Base-by-base conservation (phyloP, 2,113 vertebrate genomes). In the Machaerirhynchus nigripectus region DNA sequence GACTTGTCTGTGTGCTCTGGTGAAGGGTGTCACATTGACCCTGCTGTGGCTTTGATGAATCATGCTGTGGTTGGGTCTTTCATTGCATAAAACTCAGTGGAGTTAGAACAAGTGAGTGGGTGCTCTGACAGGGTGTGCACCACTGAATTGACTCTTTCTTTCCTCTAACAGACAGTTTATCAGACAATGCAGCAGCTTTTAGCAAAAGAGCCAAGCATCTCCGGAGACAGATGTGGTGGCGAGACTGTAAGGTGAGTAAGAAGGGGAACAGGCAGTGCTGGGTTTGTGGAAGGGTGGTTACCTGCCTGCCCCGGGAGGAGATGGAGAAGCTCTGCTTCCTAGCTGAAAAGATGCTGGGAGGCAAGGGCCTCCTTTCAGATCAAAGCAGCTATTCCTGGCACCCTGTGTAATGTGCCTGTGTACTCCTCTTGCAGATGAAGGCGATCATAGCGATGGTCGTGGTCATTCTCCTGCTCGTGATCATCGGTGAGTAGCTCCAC, bases 201-300 rank as follows among this genome's bases (percentile, higher is more conserved):
- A 99, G 99, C 97, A 99, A 99, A 98, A 98, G 99, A 98, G 99
- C 99, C 97, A 99, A 99, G 97, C 99, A 99, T 74, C 98, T 99
- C 82, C 98, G 99, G 94, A 98, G 99, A 96, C 99, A 99, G 91
- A 99, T 99, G 99, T 99, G 99, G 99, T 99, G 99, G 99, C 98
- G 98, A 86, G 99, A 99, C 83, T 99, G 98, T 97, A 99, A 99
- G 98, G 99, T 99, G 96, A 97, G 98, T 93, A 26, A 10, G 42
- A 37, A 19, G 9, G 5, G 24, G 37, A 68, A 28, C 8, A n/a
- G 71, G 37, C 24, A 35, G 37, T 60, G 30, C 28, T 57, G 84
- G 61, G 24, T 24, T 35, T 91, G 27, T 52, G 82, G 52, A 30
- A n/a, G 22, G 11, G 7, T 4, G 3, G 27, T 53, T 52, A 37